Evolutionary conservation across 2,797 vertebrate genomes (phyloP).

Genomic region (Chelon auratus): DNA sequence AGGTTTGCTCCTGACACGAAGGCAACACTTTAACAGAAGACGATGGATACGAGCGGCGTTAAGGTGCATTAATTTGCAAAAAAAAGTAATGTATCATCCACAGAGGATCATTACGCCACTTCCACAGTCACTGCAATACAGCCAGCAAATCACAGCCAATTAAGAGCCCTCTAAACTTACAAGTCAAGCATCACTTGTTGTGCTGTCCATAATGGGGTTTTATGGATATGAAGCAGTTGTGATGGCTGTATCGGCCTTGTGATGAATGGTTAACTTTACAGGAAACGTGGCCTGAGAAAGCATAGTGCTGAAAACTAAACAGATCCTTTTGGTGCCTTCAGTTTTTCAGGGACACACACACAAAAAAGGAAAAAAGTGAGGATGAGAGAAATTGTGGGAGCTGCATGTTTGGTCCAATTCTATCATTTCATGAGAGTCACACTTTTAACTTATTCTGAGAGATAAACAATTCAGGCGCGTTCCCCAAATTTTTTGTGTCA

Average conservation of each 20-base stretch:
- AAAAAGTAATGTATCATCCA: constrained; percentile 65
- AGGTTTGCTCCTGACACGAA: constrained; percentile 9
- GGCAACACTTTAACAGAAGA: constrained; percentile 41
- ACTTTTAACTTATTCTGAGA: constrained; percentile 75
- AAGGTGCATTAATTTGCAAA: constrained; percentile 61
- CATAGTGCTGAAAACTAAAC: constrained; percentile 52
- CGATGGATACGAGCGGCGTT: constrained; percentile 39
- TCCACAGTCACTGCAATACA: constrained; percentile 55
- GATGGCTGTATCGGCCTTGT: constrained; percentile 63
- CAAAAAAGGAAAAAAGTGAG: constrained; percentile 1
- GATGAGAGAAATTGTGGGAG: constrained; percentile 37
- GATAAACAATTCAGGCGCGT: constrained; percentile 79
- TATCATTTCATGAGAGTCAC: constrained; percentile 77
- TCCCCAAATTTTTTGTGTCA: constrained; percentile 82
- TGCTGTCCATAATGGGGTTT: constrained; percentile 75
- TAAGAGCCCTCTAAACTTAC: constrained; percentile 81
- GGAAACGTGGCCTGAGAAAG: constrained; percentile 49
- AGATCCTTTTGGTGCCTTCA: constrained; percentile 35
- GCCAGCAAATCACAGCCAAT: constrained; percentile 78
- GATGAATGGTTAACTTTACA: constrained; percentile 71
- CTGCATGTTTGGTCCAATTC: constrained; percentile 61
- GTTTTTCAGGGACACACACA: constrained; percentile 28
- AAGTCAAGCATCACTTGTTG: constrained; percentile 82
- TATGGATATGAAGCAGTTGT: constrained; percentile 74
- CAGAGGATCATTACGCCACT: constrained; percentile 58